phyloP scores from a whole-genome alignment of 1,140 invertebrate species.

The Cotesia glomerata region DNA sequence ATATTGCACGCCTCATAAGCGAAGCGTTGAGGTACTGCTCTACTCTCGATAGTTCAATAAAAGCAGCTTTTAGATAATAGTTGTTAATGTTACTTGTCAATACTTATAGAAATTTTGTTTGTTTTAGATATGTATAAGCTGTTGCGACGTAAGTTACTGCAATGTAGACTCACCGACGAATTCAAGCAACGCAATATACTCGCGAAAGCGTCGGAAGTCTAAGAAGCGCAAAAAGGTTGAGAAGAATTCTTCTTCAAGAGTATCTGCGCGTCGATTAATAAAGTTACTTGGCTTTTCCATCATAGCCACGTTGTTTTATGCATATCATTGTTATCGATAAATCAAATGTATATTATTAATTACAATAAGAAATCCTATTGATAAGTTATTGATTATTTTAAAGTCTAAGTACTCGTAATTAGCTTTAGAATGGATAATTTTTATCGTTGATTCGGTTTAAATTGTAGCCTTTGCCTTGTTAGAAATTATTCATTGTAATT shows the following conservation, averaged over 20 bases:
- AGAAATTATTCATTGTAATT: too few species aligned
- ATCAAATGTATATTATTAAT: too few species aligned
- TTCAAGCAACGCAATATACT: slow-evolving; percentile 65
- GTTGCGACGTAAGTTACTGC: slow-evolving; percentile 72
- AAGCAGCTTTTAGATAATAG: too few species aligned
- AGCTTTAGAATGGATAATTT: too few species aligned
- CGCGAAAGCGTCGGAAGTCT: slow-evolving; percentile 55
- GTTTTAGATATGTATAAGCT: slow-evolving; percentile 71
- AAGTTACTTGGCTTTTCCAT: slow-evolving; percentile 44
- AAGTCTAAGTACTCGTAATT: too few species aligned
- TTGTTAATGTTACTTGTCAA: slow-evolving; percentile 17
- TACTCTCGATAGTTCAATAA: too few species aligned
- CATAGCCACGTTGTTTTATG: slow-evolving; percentile 51
- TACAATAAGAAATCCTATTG: too few species aligned
- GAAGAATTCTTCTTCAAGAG: slow-evolving; percentile 46
- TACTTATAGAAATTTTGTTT: slow-evolving; percentile 58
- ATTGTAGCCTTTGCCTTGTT: too few species aligned
- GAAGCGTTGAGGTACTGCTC: too few species aligned
- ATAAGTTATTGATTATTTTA: too few species aligned
- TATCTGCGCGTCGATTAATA: slow-evolving; percentile 40
- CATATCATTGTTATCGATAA: slow-evolving; percentile 57
- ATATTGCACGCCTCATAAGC: not conserved
- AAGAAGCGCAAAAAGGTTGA: slow-evolving; percentile 46
- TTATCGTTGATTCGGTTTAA: too few species aligned
- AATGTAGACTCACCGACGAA: slow-evolving; percentile 71